Base-by-base conservation (phyloP, 2,888 invertebrate species). In the Lacanobia oleracea region DNA sequence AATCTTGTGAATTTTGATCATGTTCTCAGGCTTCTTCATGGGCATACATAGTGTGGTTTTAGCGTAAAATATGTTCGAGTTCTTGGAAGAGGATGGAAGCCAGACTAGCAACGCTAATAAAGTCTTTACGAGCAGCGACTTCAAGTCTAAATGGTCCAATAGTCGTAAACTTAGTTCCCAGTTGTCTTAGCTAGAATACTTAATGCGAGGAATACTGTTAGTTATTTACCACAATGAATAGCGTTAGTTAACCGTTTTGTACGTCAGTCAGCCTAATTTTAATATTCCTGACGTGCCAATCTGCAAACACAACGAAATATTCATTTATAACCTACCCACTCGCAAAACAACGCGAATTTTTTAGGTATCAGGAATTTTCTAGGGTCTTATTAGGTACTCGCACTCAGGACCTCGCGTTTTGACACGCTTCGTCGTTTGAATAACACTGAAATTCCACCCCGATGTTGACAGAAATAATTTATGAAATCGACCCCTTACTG, bases 381-480 rank as follows among this genome's bases (percentile, higher is more conserved):
- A n/a, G 40, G 21, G 54, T 33, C 23, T 54, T 50, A 64, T 56
- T 64, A n/a, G n/a, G n/a, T n/a, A n/a, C n/a, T n/a, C n/a, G n/a
- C n/a, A 67, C 65, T 18, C 16, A 23, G 50, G 43, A 66, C 27
- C 5, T 21, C 21, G 33, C 33, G 18, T 69, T 70, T 56, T 14
- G 60, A 27, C 77, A 67, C 54, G 66, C 60, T 21, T 51, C 53
- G n/a, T 53, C 40, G 40, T 43, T 74, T 64, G 18, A 64, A 67
- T 64, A 70, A 69, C 79, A 60, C n/a, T 50, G 54, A 48, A 79
- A 66, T 67, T 50, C 27, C 59, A 27, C 18, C 54, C 66, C 57
- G 40, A 9, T 72, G 68, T 75, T 72, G 71, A 68, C 59, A 45
- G 51, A 56, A 72, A 75, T 79, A 66, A 79, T 75, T 79, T 68